Base-by-base conservation (phyloP, 2,888 invertebrate species). In the Mellilla xanthometata region DNA sequence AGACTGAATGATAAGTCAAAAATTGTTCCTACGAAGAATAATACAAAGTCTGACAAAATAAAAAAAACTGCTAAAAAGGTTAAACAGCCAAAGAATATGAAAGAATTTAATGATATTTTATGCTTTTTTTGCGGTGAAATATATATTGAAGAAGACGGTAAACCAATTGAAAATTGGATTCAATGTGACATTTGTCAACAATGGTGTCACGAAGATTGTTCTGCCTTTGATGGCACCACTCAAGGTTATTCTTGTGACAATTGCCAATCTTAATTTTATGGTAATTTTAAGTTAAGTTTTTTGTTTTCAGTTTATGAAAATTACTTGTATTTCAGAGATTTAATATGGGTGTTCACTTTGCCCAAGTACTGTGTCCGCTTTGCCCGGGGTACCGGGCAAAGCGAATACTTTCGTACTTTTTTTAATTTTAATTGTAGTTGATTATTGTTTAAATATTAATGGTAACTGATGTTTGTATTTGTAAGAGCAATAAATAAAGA, bases 161-260 rank as follows among this genome's bases (percentile, higher is more conserved):
- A 52, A 45, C 53, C 57, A 36, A 56, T 52, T 53, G 56, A 60
- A 51, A 51, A 57, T 49, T 56, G 54, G 54, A 54, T 54, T 49
- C 51, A 35, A 46, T 58, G 60, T 56, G 48, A 52, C 39, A 48
- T 45, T 45, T 56, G 52, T 50, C 52, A 52, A 44, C 52, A 51
- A 52, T 55, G 51, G 49, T 52, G 52, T 54, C 55, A 55, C 45
- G 52, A 57, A 49, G 36, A 49, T 28, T 49, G 55, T 58, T 52
- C 53, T 23, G 49, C 55, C 23, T 54, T 52, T 38, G 51, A 52
- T 47, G 52, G 55, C 41, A 54, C 47, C 41, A 54, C 47, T 44
- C 33, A 45, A 49, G 45, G 39, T 31, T 59, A 50, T 56, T 46
- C 33, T 24, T 59, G 54, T 54, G 54, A 54, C 11, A 52, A 52